Conservation (phyloP, 2,888 invertebrate genomes). For the Cloeon dipterum region DNA sequence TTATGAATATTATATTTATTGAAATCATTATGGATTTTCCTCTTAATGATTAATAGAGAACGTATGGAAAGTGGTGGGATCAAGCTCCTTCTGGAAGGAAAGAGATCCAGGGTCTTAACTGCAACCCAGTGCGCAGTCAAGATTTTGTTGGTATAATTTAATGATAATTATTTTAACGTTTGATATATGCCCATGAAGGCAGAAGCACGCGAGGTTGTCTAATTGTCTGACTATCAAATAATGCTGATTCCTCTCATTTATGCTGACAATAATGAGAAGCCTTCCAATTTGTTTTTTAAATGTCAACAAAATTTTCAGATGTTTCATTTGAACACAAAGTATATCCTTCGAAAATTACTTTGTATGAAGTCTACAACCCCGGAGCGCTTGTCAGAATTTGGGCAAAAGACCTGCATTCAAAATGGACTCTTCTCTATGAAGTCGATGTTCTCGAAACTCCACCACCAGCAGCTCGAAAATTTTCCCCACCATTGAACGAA, state of each 20-base stretch:
- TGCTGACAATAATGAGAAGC: no score
- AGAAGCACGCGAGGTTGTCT: no score
- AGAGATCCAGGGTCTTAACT: slow-evolving; percentile 53
- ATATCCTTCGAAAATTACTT: slow-evolving; percentile 39
- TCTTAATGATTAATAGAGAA: no score
- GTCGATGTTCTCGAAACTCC: no score
- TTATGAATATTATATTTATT: slow-evolving; percentile 3
- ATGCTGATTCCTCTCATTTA: no score
- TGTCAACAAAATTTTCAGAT: slow-evolving; percentile 20
- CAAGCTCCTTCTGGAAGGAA: slow-evolving; percentile 43
- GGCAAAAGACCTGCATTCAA: slow-evolving; percentile 29
- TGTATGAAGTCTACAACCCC: slow-evolving; percentile 72
- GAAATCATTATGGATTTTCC: slow-evolving; percentile 1
- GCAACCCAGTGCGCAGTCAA: slow-evolving; percentile 37
- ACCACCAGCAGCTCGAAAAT: slow-evolving; percentile 44
- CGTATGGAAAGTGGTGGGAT: slow-evolving; percentile 70
- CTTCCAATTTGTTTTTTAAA: slow-evolving; percentile 5
- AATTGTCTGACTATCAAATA: no score
- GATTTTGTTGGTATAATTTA: slow-evolving; percentile 68
- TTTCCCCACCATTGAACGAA: slow-evolving; percentile 44
- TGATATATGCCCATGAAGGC: no score
- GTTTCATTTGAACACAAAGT: slow-evolving; percentile 40
- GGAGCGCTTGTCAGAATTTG: slow-evolving; percentile 62
- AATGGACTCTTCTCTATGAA: slow-evolving; percentile 57
- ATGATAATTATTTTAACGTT: no score